A percentile compares a stretch with the other conserved stretches of the same genome.
Conservation (phyloP, 2,888 invertebrate genomes). For the Drosophila paramelanica region DNA sequence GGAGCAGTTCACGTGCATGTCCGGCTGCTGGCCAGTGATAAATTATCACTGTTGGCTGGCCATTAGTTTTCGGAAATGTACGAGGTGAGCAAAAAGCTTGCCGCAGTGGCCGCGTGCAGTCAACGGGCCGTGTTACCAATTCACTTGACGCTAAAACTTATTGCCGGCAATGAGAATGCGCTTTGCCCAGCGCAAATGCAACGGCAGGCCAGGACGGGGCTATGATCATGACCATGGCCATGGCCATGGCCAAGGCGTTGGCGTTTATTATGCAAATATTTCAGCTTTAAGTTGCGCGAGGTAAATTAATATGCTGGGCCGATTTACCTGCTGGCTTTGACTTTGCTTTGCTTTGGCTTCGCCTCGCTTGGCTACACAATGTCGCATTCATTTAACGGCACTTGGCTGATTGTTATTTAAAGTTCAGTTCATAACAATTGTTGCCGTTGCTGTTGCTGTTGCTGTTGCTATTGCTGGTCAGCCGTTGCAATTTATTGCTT, state of each 20-base stretch:
- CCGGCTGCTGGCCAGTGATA: slow-evolving; percentile 78
- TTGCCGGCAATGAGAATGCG: slow-evolving; percentile 72
- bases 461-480: slow-evolving; percentile 32
- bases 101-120: slow-evolving; percentile 33
- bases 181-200: slow-evolving; percentile 54
- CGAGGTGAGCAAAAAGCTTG: slow-evolving; percentile 63
- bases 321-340: slow-evolving; percentile 42
- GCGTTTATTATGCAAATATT: slow-evolving; percentile 79
- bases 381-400: slow-evolving; percentile 79
- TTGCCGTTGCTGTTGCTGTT: slow-evolving; percentile 37
- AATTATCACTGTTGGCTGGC: slow-evolving; percentile 79
- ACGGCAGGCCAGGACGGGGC: slow-evolving; percentile 8
- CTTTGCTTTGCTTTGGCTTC: slow-evolving; percentile 37
- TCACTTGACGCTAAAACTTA: slow-evolving; percentile 75
- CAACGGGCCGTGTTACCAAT: slow-evolving; percentile 60
- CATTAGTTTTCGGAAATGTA: slow-evolving; percentile 79
- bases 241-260: slow-evolving; percentile 62
- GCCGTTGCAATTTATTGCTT: slow-evolving; percentile 69
- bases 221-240: slow-evolving; percentile 36
- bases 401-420: slow-evolving; percentile 79
- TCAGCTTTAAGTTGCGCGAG: slow-evolving; percentile 66
- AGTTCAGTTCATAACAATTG: slow-evolving; percentile 77
- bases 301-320: slow-evolving; percentile 71
- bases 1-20: slow-evolving; percentile 59
- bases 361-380: slow-evolving; percentile 56